Evolutionary conservation across 2,113 vertebrate genomes (phyloP).

Genomic region (Mustela lutreola): DNA sequence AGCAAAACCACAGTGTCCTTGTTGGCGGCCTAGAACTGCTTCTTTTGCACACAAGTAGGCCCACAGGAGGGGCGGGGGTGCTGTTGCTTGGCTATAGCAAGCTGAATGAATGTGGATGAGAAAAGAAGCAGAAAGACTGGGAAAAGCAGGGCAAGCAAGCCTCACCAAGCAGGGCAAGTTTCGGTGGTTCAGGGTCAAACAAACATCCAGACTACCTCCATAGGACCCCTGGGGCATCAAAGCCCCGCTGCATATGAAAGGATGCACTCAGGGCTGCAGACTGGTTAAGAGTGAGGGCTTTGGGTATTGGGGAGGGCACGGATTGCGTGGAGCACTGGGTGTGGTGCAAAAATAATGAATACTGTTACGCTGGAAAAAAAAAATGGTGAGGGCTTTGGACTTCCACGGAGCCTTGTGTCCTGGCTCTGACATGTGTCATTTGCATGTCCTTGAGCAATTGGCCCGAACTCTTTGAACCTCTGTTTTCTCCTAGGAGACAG

Average conservation of each 20-base stretch:
- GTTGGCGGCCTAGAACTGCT: not conserved
- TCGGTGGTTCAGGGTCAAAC: not conserved
- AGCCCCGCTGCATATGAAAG: rapidly evolving
- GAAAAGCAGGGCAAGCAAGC: not conserved
- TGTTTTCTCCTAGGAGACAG: not conserved
- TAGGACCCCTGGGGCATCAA: not conserved
- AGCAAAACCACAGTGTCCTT: not conserved
- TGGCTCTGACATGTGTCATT: not conserved
- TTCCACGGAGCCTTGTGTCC: not conserved
- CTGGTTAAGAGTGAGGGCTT: not conserved
- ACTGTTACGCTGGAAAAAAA: too few species aligned
- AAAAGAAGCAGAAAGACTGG: not conserved
- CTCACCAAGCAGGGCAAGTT: not conserved
- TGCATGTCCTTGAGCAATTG: not conserved
- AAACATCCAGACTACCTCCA: not conserved
- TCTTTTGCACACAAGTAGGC: not conserved
- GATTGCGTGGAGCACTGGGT: too few species aligned
- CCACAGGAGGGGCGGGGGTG: not conserved
- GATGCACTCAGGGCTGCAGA: not conserved
- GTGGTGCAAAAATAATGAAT: too few species aligned
- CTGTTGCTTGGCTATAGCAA: not conserved
- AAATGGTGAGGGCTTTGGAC: not conserved
- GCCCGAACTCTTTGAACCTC: not conserved
- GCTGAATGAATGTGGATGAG: not conserved
- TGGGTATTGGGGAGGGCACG: not conserved